Conservation (phyloP, 1,140 invertebrate genomes). For the Trachelipus rathkii region DNA sequence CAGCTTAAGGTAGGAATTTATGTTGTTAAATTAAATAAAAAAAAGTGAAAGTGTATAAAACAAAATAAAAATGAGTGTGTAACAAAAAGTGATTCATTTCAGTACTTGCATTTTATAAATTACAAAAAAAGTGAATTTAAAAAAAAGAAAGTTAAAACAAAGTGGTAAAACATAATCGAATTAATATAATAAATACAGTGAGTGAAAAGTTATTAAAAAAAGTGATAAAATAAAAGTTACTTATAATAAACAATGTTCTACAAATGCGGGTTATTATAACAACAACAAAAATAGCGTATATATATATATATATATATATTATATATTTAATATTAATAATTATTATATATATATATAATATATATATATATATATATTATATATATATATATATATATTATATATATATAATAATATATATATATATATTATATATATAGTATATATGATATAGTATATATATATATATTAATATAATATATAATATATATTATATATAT, state of each 20-base stretch:
- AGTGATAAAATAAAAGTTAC: not conserved
- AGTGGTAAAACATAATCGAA: no score
- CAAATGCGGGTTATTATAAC: not conserved
- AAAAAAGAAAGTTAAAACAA: not conserved
- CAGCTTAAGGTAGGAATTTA: constrained; percentile 41
- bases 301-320: constrained; percentile 1
- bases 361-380: constrained; percentile 5
- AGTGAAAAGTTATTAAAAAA: not conserved
- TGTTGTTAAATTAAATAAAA: not conserved
- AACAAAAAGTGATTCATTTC: no score
- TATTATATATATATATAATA: constrained; percentile 5
- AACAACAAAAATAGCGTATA: not conserved
- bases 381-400: constrained; percentile 5
- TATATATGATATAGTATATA: no score
- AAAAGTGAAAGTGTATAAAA: no score
- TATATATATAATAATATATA: constrained; percentile 5
- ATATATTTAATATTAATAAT: no score
- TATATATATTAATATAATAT: no score
- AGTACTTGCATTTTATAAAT: not conserved
- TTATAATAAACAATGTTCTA: not conserved
- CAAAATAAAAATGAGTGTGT: no score
- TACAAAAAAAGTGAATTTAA: not conserved
- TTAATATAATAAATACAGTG: not conserved
- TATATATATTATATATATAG: constrained; percentile 5
- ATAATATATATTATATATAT: no score